Evolutionary conservation across 2,888 invertebrate species (phyloP).

Genomic region (Leistus spinibarbis): DNA sequence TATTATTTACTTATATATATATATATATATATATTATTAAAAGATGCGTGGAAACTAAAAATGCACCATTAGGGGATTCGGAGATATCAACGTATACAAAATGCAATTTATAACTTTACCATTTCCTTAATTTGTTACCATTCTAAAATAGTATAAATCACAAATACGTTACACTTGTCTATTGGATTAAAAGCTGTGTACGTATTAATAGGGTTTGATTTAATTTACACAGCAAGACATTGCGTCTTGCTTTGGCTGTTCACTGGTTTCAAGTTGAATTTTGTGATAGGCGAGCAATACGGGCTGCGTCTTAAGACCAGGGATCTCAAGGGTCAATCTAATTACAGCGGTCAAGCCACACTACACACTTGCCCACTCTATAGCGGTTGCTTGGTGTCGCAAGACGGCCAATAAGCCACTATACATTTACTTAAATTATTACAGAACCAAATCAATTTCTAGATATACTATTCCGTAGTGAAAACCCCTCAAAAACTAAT

Average conservation of each 20-base stretch:
- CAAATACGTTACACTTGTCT: too few species aligned
- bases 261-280: neutral
- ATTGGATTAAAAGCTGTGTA: neutral
- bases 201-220: neutral
- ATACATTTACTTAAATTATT: neutral
- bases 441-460: neutral
- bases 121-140: too few species aligned
- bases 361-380: neutral
- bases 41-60: too few species aligned
- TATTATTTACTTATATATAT: neutral
- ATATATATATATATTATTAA: too few species aligned
- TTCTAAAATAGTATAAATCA: too few species aligned
- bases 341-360: neutral
- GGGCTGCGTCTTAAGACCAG: neutral
- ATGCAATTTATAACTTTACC: too few species aligned
- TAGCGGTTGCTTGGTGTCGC: neutral
- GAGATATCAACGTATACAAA: too few species aligned
- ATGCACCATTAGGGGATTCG: too few species aligned
- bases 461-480: too few species aligned
- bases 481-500: too few species aligned
- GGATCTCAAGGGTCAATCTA: neutral
- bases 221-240: neutral
- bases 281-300: neutral
- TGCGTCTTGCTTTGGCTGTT: too few species aligned
- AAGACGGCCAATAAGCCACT: neutral